Percentiles rank a stretch among this genome's conserved stretches.
These are phyloP conservation scores for Lithophane semibrunnea DNA, from an alignment of 2,888 invertebrate species.

Conservation along the genomic window DNA sequence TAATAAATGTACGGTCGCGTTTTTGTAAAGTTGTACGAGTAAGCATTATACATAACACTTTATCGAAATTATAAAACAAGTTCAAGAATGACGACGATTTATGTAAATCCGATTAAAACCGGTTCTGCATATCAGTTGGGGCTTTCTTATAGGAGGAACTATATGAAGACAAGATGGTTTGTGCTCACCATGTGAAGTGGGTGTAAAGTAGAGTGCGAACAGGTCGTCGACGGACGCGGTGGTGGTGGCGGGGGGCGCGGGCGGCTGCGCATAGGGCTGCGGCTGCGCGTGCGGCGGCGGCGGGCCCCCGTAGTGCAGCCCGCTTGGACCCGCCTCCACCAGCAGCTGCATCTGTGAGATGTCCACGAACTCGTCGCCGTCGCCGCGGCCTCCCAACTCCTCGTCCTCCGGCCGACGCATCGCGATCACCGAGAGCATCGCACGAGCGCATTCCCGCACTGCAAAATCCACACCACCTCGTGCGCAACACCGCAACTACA, in stretches of 20 bases:
- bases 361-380: conserved; percentile 95
- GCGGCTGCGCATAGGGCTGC: conserved; percentile 81
- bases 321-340: conserved; percentile 91
- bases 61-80: conserved; percentile 54
- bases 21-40: conserved; percentile 25
- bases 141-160: conserved; percentile 32
- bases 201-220: conserved; percentile 94
- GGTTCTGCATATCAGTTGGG: conserved; percentile 61
- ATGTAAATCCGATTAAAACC: conserved; percentile 63
- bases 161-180: conserved; percentile 36
- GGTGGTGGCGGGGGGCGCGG: conserved; percentile 84
- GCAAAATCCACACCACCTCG: conserved; percentile 79
- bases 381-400: conserved; percentile 88
- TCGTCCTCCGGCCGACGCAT: conserved; percentile 94
- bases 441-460: conserved; percentile 88
- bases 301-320: conserved; percentile 87
- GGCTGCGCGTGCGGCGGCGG: conserved; percentile 87
- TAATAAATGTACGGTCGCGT: conserved; percentile 17
- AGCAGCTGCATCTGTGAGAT: conserved; percentile 95
- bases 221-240: conserved; percentile 93
- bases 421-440: conserved; percentile 92
- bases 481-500: conserved; percentile 74
- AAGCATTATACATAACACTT: conserved; percentile 33
- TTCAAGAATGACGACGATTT: conserved; percentile 58
- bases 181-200: conserved; percentile 91